These are phyloP conservation scores for Pterobdella sp. DNA, from an alignment of 2,888 invertebrate species.

Conservation along the genomic window DNA sequence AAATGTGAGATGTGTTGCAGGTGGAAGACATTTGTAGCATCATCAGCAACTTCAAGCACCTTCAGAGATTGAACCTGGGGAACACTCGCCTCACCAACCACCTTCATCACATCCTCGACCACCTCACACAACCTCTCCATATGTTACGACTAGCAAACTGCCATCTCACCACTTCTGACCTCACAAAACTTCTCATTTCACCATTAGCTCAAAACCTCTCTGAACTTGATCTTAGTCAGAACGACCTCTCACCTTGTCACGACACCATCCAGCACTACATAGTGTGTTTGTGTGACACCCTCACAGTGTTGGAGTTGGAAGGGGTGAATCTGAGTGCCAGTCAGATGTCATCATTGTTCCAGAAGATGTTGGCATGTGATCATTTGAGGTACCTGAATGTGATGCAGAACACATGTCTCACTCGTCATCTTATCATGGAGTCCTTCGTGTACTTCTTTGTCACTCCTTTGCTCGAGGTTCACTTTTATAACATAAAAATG, in stretches of 20 bases:
- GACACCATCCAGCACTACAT: constrained; percentile 36
- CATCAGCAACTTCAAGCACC: constrained; percentile 39
- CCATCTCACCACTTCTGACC: constrained; percentile 41
- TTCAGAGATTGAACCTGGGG: constrained; percentile 45
- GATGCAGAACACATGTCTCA: constrained; percentile 38
- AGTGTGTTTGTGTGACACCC: constrained; percentile 31
- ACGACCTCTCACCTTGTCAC: constrained; percentile 38
- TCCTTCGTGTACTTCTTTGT: constrained; percentile 33
- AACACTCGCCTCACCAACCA: constrained; percentile 44
- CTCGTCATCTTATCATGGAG: constrained; percentile 35
- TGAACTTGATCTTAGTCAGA: constrained; percentile 46
- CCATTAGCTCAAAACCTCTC: constrained; percentile 40
- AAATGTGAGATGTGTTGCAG: neutral
- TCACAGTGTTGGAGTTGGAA: constrained; percentile 44
- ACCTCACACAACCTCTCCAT: constrained; percentile 40
- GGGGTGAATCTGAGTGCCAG: constrained; percentile 40
- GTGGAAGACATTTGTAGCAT: constrained; percentile 18
- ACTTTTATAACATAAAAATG: too few relatives aligned
- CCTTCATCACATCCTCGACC: constrained; percentile 40
- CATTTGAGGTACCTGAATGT: constrained; percentile 43
- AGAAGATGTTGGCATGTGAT: constrained; percentile 34
- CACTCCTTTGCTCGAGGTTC: constrained; percentile 27
- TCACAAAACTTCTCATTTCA: constrained; percentile 41
- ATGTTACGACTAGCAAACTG: constrained; percentile 45
- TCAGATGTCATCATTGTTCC: constrained; percentile 35